Evolutionary conservation across 2,797 vertebrate species (phyloP).

Genomic region (Cossypha polioptera): DNA sequence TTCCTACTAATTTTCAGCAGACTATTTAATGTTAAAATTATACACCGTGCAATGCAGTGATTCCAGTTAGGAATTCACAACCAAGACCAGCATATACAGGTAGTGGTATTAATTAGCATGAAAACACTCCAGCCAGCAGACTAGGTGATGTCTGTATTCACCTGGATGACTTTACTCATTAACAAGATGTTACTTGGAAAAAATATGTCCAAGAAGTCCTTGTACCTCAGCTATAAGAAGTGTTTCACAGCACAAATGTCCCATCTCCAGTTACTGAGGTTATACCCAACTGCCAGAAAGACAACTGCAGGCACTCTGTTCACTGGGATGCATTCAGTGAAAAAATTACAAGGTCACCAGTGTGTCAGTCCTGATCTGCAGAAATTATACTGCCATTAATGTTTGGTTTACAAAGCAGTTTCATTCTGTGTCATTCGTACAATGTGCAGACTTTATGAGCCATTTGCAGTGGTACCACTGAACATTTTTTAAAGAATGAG

Average conservation of each 20-base stretch:
- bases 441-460: neutral
- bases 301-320: neutral
- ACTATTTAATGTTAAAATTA: slow-evolving; percentile 3
- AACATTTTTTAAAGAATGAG: neutral
- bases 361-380: neutral
- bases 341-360: neutral
- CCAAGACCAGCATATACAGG: neutral
- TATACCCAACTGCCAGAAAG: neutral
- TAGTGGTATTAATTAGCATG: neutral
- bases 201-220: neutral
- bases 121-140: neutral
- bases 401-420: neutral
- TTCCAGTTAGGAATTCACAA: neutral
- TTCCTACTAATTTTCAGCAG: slow-evolving; percentile 33
- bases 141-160: neutral
- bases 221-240: neutral
- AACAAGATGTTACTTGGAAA: neutral
- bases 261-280: neutral
- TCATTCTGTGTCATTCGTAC: neutral
- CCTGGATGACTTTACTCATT: neutral
- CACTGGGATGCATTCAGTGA: neutral
- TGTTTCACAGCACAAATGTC: neutral
- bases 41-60: accelerated
- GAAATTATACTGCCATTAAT: neutral
- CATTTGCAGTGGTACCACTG: neutral